Conservation (phyloP, 2,797 vertebrate genomes). For the Falco naumanni region DNA sequence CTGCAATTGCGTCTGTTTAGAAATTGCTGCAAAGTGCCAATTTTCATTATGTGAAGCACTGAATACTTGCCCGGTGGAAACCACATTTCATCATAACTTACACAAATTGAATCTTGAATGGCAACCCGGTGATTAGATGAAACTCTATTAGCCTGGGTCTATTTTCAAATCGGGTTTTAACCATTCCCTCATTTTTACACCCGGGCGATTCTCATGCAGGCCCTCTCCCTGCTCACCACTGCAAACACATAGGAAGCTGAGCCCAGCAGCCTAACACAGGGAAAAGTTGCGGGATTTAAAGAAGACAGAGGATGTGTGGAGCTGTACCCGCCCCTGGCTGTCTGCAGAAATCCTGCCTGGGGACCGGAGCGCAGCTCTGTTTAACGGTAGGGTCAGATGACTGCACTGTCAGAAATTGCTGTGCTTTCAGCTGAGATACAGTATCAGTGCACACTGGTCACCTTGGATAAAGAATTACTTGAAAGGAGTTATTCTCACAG, state of each 20-base stretch:
- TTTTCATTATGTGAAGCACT: neutral
- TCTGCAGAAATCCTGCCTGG: neutral
- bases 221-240: neutral
- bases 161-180: neutral
- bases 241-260: neutral
- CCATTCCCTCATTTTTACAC: neutral
- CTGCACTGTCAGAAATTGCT: neutral
- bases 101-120: neutral
- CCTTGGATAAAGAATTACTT: constrained; percentile 40
- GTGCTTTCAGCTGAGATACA: neutral
- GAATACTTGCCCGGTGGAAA: constrained; percentile 1
- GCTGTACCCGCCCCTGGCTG: neutral
- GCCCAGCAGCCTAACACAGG: neutral
- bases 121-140: neutral
- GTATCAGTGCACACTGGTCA: neutral
- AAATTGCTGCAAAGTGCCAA: constrained; percentile 19
- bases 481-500: constrained; percentile 35
- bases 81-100: neutral
- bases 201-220: neutral
- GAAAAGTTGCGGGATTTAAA: neutral
- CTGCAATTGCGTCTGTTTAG: neutral
- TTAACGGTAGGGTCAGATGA: neutral
- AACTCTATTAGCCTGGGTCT: neutral
- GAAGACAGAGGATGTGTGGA: neutral
- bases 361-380: neutral